phyloP scores from a whole-genome alignment of 2,113 vertebrate genomes.

The Mungos mungo region DNA sequence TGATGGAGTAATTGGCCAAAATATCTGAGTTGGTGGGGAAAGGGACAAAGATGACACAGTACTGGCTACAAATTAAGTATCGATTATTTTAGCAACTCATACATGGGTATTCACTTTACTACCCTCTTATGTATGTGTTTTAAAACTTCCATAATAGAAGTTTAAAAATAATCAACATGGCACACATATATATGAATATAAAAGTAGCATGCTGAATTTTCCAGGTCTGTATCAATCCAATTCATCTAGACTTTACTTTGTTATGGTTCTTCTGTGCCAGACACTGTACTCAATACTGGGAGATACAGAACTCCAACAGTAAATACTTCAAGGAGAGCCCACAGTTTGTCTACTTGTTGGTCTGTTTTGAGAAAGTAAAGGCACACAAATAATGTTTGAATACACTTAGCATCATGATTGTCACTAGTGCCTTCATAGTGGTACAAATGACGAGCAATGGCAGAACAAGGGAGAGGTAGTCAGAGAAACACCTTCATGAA shows the following conservation, averaged over 20 bases:
- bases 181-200: not conserved
- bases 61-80: not conserved
- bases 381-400: not conserved
- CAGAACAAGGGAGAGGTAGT: not conserved
- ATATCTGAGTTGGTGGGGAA: not conserved
- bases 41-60: not conserved
- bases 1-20: not conserved
- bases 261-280: fast-evolving
- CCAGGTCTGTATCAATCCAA: not conserved
- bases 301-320: not conserved
- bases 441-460: not conserved
- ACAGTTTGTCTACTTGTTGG: not conserved
- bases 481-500: not conserved
- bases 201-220: not conserved
- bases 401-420: not conserved
- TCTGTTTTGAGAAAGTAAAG: not conserved
- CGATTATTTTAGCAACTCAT: not conserved
- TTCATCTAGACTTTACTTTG: not conserved
- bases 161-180: not conserved
- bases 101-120: not conserved
- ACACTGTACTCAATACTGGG: not conserved
- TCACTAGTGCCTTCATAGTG: not conserved
- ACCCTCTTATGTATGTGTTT: not conserved
- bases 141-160: not conserved
- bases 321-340: not conserved